Evolutionary conservation across 2,888 invertebrate genomes (phyloP).

Genomic region (Luperina testacea): DNA sequence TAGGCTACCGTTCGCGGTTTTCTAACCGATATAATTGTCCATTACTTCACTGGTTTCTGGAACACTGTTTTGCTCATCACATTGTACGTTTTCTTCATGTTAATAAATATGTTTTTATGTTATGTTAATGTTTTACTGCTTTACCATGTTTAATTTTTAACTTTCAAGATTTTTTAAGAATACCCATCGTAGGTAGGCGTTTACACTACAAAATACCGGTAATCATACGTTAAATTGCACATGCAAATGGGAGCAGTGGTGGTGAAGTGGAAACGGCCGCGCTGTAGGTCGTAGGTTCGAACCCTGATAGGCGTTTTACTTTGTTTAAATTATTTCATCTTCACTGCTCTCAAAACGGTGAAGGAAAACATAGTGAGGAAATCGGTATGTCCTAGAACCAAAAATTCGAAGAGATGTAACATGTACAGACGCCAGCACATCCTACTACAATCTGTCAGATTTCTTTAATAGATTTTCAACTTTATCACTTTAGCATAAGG

Average conservation of each 20-base stretch:
- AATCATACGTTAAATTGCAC: background rate
- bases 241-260: background rate
- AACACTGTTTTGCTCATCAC: background rate
- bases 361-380: background rate
- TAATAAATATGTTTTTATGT: conserved; percentile 15
- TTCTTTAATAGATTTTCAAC: too few relatives aligned
- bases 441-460: too few relatives aligned
- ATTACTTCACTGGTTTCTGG: background rate
- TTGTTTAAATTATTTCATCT: background rate
- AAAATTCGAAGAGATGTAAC: background rate
- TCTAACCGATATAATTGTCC: background rate
- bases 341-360: background rate
- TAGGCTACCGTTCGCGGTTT: background rate
- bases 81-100: background rate
- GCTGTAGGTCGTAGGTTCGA: background rate
- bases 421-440: too few relatives aligned
- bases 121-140: background rate
- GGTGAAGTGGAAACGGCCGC: background rate
- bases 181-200: too few relatives aligned
- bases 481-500: too few relatives aligned
- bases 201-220: background rate
- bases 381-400: background rate
- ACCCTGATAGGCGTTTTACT: background rate
- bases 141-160: background rate
- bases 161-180: background rate